A percentile compares a stretch with the other conserved stretches of the same genome.
Evolutionary conservation across 2,113 vertebrate genomes (phyloP).

Genomic region (Crotalus horridus): DNA sequence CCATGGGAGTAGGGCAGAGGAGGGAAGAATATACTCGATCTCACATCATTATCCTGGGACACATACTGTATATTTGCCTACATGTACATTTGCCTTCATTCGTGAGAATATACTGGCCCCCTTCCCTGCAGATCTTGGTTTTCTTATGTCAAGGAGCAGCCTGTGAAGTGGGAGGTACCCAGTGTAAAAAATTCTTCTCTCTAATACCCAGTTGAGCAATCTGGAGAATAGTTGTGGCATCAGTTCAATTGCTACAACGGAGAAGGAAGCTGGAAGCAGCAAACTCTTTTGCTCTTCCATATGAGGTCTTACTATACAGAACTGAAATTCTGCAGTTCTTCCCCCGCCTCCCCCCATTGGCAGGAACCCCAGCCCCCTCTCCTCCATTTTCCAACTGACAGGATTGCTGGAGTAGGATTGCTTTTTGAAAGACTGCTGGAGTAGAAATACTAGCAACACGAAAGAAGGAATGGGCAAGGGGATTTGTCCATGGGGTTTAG

Average conservation of each 20-base stretch:
- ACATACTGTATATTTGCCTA: not conserved
- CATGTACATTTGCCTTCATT: not conserved
- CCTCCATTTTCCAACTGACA: not conserved
- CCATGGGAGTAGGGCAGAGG: not conserved
- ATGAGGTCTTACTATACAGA: not conserved
- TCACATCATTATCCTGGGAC: not conserved
- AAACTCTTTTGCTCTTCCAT: not conserved
- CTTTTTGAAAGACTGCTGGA: not conserved
- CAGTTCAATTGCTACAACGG: not conserved
- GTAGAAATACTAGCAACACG: not conserved
- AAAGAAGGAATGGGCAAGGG: not conserved
- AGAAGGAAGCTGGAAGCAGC: not conserved
- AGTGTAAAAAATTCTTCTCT: not conserved
- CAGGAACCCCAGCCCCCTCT: not conserved
- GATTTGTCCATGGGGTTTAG: not conserved
- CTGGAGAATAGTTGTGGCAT: not conserved
- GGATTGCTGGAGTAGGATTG: not conserved
- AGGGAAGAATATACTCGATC: not conserved
- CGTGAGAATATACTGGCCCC: not conserved
- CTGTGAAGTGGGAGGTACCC: not conserved
- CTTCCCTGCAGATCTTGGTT: not conserved
- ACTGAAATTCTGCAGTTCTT: not conserved
- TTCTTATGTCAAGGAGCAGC: not conserved
- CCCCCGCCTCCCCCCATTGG: not conserved
- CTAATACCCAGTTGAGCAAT: not conserved